phyloP scores from a whole-genome alignment of 2,113 vertebrate species.

The Rhabdornis inornatus region DNA sequence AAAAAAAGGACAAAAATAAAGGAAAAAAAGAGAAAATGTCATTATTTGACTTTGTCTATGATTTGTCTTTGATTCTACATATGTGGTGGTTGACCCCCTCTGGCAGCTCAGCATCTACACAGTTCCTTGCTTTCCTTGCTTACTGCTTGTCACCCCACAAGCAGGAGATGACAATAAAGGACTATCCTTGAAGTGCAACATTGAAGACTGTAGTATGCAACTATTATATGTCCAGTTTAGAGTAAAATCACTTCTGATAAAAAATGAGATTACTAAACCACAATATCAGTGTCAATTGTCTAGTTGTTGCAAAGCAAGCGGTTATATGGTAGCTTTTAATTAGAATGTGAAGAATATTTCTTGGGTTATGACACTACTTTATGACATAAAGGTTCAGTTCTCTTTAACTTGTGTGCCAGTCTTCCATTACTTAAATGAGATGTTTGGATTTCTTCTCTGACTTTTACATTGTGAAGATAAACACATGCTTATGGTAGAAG shows the following conservation, averaged over 20 bases:
- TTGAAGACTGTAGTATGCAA: neutral
- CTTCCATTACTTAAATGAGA: neutral
- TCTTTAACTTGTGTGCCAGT: neutral
- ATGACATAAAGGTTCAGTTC: neutral
- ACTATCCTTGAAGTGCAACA: neutral
- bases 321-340: neutral
- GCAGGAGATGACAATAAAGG: neutral
- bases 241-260: neutral
- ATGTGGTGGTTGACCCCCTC: neutral
- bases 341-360: neutral
- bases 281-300: neutral
- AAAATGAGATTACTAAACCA: neutral
- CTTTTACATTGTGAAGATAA: neutral
- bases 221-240: neutral
- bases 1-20: neutral
- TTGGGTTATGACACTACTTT: neutral
- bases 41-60: neutral
- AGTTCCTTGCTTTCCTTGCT: neutral
- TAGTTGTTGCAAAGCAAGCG: neutral
- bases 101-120: neutral
- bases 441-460: neutral
- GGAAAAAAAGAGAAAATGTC: accelerated
- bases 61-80: neutral
- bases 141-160: neutral
- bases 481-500: neutral